phyloP scores from a whole-genome alignment of 2,888 invertebrate genomes.

The Lochmaea crataegi region DNA sequence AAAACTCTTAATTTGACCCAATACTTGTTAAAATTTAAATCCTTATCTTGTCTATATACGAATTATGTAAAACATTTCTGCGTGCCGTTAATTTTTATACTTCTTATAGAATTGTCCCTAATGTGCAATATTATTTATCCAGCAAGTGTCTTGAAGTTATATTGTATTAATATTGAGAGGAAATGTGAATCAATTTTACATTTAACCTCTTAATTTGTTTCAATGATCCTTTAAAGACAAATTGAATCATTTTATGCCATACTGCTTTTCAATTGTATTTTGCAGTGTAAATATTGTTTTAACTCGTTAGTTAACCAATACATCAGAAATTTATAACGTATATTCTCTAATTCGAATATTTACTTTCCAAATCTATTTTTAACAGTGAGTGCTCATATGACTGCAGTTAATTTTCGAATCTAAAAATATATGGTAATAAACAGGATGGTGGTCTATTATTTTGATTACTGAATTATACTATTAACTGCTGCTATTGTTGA shows the following conservation, averaged over 20 bases:
- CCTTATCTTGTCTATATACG: no score
- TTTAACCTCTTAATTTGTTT: neutral
- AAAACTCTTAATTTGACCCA: no score
- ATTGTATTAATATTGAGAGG: no score
- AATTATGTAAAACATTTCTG: no score
- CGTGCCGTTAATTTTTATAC: no score
- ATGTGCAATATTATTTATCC: no score
- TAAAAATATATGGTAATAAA: constrained; percentile 15
- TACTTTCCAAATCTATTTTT: constrained; percentile 26
- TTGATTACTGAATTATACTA: constrained; percentile 8
- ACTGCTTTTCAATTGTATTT: neutral
- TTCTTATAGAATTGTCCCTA: no score
- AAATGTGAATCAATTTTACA: no score
- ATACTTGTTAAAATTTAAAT: no score
- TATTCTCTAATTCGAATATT: neutral
- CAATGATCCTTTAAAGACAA: neutral
- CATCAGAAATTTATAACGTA: neutral
- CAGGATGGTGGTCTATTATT: constrained; percentile 24
- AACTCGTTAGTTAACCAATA: neutral
- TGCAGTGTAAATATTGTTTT: neutral
- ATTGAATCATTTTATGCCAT: neutral
- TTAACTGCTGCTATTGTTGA: constrained; percentile 14
- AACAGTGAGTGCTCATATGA: constrained; percentile 6
- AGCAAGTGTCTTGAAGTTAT: no score
- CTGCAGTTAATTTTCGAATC: constrained; percentile 11